These are phyloP conservation scores for Rapana venosa DNA, from an alignment of 2,888 invertebrate genomes.

Conservation along the genomic window DNA sequence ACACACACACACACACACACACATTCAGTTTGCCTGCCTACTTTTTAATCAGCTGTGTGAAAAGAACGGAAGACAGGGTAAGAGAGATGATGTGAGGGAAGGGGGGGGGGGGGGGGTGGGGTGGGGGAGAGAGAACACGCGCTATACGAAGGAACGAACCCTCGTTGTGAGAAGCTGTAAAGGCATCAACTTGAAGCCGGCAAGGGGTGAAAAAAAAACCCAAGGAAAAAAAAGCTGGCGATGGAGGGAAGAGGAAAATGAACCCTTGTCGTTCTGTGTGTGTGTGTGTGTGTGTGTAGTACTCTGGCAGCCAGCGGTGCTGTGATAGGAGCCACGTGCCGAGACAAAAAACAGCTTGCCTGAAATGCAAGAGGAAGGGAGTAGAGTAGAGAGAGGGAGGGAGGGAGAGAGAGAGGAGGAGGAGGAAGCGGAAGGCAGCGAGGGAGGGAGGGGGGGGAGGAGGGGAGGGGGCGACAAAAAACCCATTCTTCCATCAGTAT, in stretches of 20 bases:
- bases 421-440: neutral
- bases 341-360: neutral
- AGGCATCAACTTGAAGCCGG: no score
- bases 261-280: no score
- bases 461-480: neutral
- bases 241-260: neutral
- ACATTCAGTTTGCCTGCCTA: no score
- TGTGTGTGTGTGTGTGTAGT: neutral
- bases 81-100: no score
- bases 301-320: neutral
- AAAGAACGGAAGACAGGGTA: no score
- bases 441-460: neutral
- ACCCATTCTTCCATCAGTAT: constrained; percentile 16
- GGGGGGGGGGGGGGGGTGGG: no score
- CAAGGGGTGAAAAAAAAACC: no score
- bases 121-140: neutral
- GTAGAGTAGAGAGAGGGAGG: neutral
- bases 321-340: constrained; percentile 15
- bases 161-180: no score
- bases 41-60: no score
- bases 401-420: neutral
- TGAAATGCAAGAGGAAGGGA: neutral
- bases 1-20: no score
- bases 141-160: neutral
- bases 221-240: neutral